Conservation (phyloP, 2,797 vertebrate species). For the Glyptemys insculpta region DNA sequence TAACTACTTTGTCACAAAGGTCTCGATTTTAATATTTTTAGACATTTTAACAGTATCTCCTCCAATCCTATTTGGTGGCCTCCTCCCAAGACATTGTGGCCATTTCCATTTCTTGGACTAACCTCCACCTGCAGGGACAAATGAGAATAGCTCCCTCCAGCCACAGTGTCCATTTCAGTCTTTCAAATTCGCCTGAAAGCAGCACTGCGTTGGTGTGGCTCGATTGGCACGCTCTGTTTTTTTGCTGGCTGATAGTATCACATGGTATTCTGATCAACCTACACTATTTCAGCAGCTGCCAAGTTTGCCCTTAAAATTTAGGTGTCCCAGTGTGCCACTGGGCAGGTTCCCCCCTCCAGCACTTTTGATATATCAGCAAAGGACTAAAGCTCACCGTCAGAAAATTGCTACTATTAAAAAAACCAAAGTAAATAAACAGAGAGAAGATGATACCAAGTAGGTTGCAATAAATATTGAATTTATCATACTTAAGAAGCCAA, state of each 20-base stretch:
- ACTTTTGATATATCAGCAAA: constrained; percentile 27
- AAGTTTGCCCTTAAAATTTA: constrained; percentile 37
- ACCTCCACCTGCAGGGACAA: neutral
- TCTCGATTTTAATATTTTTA: neutral
- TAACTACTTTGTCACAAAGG: neutral
- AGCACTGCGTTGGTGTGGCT: neutral
- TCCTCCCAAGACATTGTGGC: neutral
- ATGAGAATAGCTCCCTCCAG: neutral
- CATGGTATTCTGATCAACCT: neutral
- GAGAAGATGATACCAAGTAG: constrained; percentile 20
- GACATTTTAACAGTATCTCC: neutral
- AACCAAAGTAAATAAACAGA: neutral
- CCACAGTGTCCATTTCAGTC: neutral
- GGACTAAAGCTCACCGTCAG: constrained; percentile 28
- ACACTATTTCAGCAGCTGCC: neutral
- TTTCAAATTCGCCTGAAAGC: constrained; percentile 24
- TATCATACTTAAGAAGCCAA: constrained; percentile 56
- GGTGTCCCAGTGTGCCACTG: neutral
- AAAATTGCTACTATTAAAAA: constrained; percentile 23
- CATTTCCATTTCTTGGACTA: neutral
- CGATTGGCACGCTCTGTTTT: neutral
- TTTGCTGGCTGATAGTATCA: constrained; percentile 19
- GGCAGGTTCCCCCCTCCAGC: neutral
- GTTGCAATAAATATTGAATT: constrained; percentile 64
- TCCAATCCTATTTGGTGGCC: neutral